These are phyloP conservation scores for Lypha dubia DNA, from an alignment of 2,888 invertebrate genomes.

Conservation along the genomic window DNA sequence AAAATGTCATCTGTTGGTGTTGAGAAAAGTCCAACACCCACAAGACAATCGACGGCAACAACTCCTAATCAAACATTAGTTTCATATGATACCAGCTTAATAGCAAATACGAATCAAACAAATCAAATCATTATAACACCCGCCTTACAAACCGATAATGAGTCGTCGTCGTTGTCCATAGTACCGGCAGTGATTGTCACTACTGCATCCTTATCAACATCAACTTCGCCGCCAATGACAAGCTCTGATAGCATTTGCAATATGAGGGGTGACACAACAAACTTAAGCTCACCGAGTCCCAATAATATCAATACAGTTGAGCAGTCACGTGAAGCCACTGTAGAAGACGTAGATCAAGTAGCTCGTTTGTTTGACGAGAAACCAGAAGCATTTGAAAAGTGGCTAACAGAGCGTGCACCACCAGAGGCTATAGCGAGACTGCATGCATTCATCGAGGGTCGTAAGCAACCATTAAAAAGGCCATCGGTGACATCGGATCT, in stretches of 20 bases:
- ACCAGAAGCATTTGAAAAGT: constrained; percentile 88
- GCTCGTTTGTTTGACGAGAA: constrained; percentile 85
- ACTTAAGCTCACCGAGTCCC: constrained; percentile 33
- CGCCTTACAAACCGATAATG: constrained; percentile 52
- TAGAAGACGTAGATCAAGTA: constrained; percentile 82
- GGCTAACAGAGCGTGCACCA: constrained; percentile 90
- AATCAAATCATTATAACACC: constrained; percentile 57
- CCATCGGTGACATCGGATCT: constrained; percentile 92
- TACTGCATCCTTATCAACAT: constrained; percentile 25
- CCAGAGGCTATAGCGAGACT: constrained; percentile 87
- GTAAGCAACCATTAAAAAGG: constrained; percentile 85
- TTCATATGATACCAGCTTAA: constrained; percentile 30
- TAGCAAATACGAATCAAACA: constrained; percentile 33
- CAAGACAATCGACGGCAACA: constrained; percentile 74
- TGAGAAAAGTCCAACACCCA: constrained; percentile 72
- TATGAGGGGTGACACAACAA: constrained; percentile 18
- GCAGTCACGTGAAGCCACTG: constrained; percentile 71
- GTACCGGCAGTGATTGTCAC: constrained; percentile 57
- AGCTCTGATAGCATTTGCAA: constrained; percentile 37
- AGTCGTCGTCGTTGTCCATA: too few species aligned
- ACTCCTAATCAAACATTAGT: too few species aligned
- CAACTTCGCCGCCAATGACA: constrained; percentile 54
- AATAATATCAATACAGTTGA: constrained; percentile 4
- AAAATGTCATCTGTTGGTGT: constrained; percentile 64
- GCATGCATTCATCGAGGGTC: constrained; percentile 85